Conservation (phyloP, 2,113 vertebrate species). For the Ifrita kowaldi region DNA sequence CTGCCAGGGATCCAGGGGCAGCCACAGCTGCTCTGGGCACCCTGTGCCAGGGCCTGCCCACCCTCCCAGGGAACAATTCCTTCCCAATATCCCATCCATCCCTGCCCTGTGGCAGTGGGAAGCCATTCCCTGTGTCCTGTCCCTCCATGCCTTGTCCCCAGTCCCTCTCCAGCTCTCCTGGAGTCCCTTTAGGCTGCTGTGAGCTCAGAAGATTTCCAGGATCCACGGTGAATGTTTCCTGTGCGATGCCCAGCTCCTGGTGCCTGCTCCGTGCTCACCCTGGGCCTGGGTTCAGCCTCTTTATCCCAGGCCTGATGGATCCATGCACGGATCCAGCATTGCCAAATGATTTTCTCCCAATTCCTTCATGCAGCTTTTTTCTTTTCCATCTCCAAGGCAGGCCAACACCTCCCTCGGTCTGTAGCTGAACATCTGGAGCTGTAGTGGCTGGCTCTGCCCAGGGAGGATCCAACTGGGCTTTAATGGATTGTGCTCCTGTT, state of each 20-base stretch:
- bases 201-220: background rate
- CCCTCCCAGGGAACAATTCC: background rate
- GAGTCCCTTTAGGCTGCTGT: background rate
- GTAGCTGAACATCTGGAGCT: background rate
- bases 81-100: rapidly evolving
- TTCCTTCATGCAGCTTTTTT: background rate
- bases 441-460: background rate
- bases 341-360: background rate
- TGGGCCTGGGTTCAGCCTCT: background rate
- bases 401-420: background rate
- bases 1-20: background rate
- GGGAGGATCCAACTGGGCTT: background rate
- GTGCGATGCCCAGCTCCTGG: background rate
- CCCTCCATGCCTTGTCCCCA: background rate
- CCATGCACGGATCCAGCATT: rapidly evolving
- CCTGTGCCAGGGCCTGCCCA: background rate
- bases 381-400: background rate
- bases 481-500: background rate
- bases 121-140: background rate
- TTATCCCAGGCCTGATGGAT: background rate
- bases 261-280: rapidly evolving
- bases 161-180: background rate
- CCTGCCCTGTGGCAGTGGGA: background rate
- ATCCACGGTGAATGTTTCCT: background rate
- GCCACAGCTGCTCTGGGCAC: background rate